These are phyloP conservation scores for Oncopodura yosiiana DNA, from an alignment of 1,140 invertebrate species.

Conservation along the genomic window DNA sequence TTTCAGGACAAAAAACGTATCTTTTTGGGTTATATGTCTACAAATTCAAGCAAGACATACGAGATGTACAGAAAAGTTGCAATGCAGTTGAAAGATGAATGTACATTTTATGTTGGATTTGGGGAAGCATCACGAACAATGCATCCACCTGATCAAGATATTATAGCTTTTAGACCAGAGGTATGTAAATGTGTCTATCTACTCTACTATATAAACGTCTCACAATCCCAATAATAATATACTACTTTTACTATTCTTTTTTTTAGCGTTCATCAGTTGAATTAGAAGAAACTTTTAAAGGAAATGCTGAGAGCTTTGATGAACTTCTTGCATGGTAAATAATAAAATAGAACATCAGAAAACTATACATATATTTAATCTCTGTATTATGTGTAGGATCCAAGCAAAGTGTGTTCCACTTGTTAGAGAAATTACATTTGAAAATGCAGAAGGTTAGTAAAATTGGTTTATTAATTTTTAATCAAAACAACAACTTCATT, in stretches of 20 bases:
- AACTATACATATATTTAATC: conserved; percentile 46
- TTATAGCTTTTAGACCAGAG: conserved; percentile 72
- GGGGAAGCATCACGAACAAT: conserved; percentile 62
- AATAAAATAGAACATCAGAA: too few relatives aligned
- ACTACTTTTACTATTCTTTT: too few relatives aligned
- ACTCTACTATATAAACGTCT: too few relatives aligned
- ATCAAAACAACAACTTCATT: not conserved
- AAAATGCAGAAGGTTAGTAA: conserved; percentile 72
- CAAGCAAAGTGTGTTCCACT: conserved; percentile 72
- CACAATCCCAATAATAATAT: too few relatives aligned
- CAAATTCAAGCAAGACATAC: conserved; percentile 68
- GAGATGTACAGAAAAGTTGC: conserved; percentile 70
- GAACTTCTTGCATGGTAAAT: conserved; percentile 44
- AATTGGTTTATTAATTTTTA: not conserved
- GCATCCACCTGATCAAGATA: conserved; percentile 68
- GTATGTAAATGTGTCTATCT: too few relatives aligned
- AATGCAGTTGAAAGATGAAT: conserved; percentile 86
- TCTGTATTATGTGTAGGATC: too few relatives aligned
- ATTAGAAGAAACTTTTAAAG: conserved; percentile 67
- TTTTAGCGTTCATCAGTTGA: conserved; percentile 71
- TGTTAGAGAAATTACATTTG: conserved; percentile 91
- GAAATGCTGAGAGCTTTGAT: conserved; percentile 60
- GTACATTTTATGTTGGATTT: conserved; percentile 84
- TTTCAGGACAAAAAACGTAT: conserved; percentile 68
- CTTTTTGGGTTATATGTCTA: conserved; percentile 87